phyloP scores from a whole-genome alignment of 30 jellyfish, hydroid and myxozoan genomes.

The Aurelia sp. region DNA sequence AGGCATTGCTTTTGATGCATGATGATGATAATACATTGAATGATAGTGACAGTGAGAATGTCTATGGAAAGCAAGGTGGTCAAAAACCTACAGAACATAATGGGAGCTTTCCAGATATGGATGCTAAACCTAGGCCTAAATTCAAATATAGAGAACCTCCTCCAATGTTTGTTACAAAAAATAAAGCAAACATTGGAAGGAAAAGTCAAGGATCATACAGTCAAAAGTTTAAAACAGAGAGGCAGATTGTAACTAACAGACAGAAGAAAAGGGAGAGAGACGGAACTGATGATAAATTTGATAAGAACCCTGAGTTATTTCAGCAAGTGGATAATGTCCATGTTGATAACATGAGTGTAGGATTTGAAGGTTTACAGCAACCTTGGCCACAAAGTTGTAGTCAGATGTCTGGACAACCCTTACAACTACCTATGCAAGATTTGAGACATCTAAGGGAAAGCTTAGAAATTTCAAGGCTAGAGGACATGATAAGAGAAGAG shows the following conservation, averaged over 20 bases:
- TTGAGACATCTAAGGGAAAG: neutral
- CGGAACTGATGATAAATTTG: neutral
- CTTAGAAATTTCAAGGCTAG: constrained; percentile 41
- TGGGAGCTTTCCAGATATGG: neutral
- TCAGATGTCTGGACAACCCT: neutral
- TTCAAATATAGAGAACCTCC: constrained; percentile 48
- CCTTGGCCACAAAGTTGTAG: neutral
- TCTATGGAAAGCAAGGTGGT: neutral
- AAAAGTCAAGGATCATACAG: constrained; percentile 51
- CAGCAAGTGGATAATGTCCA: neutral
- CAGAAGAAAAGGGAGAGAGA: neutral
- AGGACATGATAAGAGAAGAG: constrained; percentile 56
- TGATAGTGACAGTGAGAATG: neutral
- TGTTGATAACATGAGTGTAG: neutral
- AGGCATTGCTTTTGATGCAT: neutral
- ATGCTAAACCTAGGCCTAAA: constrained; percentile 18
- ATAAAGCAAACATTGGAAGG: constrained; percentile 20
- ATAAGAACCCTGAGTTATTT: neutral
- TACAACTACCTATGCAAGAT: neutral
- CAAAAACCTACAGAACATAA: neutral
- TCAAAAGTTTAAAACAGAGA: constrained; percentile 21
- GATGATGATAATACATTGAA: neutral
- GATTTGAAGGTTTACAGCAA: neutral
- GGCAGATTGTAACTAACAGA: neutral
- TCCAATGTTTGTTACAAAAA: constrained; percentile 39